A percentile compares a stretch with the other conserved stretches of the same genome.
Conservation (phyloP, 2,888 invertebrate genomes). For the Thyatira batis region DNA sequence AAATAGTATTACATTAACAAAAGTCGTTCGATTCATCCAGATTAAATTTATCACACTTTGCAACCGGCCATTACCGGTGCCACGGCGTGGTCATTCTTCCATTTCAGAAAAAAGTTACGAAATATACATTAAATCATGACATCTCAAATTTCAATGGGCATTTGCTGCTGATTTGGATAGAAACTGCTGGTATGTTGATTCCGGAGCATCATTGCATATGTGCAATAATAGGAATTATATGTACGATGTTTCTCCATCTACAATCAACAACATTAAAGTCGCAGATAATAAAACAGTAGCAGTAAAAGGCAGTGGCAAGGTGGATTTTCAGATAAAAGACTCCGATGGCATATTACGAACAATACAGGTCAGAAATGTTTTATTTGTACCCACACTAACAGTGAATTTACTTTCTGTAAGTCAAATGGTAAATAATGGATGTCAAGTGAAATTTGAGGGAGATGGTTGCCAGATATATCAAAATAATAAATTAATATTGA, state of each 20-base stretch:
- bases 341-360: not conserved
- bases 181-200: constrained; percentile 3
- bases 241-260: constrained; percentile 1
- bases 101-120: not conserved
- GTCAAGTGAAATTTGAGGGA: constrained; percentile 10
- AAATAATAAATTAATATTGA: constrained; percentile 5
- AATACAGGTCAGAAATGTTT: not conserved
- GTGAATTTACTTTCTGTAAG: constrained; percentile 10
- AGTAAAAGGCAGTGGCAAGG: constrained; percentile 6
- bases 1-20: constrained; percentile 1
- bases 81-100: not conserved
- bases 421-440: constrained; percentile 12
- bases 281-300: constrained; percentile 4
- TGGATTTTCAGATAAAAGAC: constrained; percentile 5
- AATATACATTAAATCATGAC: not conserved
- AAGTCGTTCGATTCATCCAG: constrained; percentile 3
- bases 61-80: not conserved
- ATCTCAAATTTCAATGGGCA: constrained; percentile 4
- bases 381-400: not conserved
- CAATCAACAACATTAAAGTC: constrained; percentile 2
- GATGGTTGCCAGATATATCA: constrained; percentile 12
- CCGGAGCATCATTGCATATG: constrained; percentile 10
- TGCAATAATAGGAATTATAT: constrained; percentile 7
- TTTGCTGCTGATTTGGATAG: not conserved
- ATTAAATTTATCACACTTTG: constrained; percentile 3